phyloP scores from a whole-genome alignment of 2,113 vertebrate species.

The Pampusana beccarii region DNA sequence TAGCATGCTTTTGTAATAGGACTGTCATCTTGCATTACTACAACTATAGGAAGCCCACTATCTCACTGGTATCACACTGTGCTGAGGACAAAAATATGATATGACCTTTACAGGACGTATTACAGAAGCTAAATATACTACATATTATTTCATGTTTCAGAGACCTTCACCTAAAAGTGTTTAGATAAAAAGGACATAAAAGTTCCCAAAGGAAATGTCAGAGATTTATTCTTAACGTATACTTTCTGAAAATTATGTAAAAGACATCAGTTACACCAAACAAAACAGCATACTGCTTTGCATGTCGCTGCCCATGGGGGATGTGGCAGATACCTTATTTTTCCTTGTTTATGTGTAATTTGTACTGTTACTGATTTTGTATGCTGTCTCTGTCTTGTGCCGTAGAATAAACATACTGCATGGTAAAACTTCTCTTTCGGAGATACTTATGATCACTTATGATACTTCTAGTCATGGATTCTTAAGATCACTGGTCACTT shows the following conservation, averaged over 20 bases:
- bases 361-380: neutral
- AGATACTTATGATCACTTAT: neutral
- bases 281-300: neutral
- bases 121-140: neutral
- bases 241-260: neutral
- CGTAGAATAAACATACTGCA: neutral
- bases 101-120: rapidly evolving
- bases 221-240: neutral
- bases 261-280: neutral
- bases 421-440: neutral
- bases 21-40: neutral
- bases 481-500: neutral
- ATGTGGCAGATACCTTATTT: neutral
- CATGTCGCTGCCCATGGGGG: neutral
- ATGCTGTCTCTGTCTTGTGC: neutral
- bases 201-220: neutral
- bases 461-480: neutral
- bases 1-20: neutral
- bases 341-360: neutral
- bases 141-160: neutral
- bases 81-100: neutral
- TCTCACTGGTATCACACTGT: neutral
- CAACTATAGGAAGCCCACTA: neutral
- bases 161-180: neutral
- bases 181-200: neutral